Percentiles rank a stretch among this genome's conserved stretches.
These are phyloP conservation scores for Tapirus terrestris DNA, from an alignment of 2,113 vertebrate species.

Conservation along the genomic window DNA sequence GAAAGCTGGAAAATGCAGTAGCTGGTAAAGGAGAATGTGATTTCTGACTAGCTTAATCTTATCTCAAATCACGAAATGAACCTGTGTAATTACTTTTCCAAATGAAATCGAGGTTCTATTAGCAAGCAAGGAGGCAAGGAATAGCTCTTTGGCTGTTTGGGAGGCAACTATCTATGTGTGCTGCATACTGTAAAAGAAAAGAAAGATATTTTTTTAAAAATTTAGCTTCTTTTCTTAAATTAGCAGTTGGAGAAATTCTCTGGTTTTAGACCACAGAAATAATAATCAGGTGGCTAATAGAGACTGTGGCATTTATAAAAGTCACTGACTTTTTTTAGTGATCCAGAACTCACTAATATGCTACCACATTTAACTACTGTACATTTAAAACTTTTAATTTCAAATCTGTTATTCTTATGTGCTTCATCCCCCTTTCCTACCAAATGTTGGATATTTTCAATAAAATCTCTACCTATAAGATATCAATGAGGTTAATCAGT, in stretches of 20 bases:
- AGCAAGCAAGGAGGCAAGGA: not conserved
- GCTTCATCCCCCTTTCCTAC: not conserved
- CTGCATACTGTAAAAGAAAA: not conserved
- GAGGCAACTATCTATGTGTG: not conserved
- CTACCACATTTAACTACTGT: not conserved
- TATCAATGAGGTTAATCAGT: not conserved
- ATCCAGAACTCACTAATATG: not conserved
- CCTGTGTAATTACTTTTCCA: not conserved
- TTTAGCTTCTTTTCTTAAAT: constrained; percentile 29
- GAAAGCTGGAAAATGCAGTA: not conserved
- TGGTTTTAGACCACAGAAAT: constrained; percentile 10
- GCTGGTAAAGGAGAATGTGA: not conserved
- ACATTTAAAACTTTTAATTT: not conserved
- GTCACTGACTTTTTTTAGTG: not conserved
- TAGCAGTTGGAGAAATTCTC: not conserved
- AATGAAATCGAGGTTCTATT: not conserved
- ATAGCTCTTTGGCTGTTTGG: not conserved
- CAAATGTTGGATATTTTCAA: not conserved
- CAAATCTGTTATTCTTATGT: not conserved
- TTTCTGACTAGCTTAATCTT: not conserved
- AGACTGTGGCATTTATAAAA: constrained; percentile 1
- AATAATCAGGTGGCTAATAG: not conserved
- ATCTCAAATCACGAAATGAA: not conserved
- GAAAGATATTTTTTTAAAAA: not conserved
- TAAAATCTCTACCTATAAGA: not conserved